These are phyloP conservation scores for Macrobrachium nipponense DNA, from an alignment of 1,140 invertebrate species.

Conservation along the genomic window DNA sequence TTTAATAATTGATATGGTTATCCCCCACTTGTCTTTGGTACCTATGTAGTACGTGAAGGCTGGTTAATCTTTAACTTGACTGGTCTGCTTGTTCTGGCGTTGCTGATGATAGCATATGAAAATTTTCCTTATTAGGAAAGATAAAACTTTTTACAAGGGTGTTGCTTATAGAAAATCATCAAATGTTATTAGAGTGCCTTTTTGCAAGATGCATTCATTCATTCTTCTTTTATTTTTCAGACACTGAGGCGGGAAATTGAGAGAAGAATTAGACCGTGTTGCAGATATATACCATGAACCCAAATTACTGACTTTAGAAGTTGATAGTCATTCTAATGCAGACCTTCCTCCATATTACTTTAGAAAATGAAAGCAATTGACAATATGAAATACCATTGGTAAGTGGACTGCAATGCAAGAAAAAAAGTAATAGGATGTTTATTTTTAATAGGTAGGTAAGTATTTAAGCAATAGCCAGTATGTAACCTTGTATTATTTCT, in stretches of 20 bases:
- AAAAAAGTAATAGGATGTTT: not conserved
- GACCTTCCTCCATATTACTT: slow-evolving; percentile 45
- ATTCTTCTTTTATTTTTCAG: slow-evolving; percentile 10
- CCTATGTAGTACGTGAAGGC: too few relatives aligned
- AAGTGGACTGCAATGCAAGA: not conserved
- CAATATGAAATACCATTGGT: slow-evolving; percentile 54
- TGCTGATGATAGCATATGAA: not conserved
- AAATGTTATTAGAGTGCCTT: not conserved
- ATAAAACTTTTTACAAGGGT: not conserved
- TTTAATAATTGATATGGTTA: too few relatives aligned
- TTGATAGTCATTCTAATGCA: slow-evolving; percentile 21
- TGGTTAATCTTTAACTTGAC: too few relatives aligned
- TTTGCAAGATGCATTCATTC: not conserved
- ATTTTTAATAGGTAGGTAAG: too few relatives aligned
- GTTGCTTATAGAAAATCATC: not conserved
- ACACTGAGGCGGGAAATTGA: slow-evolving; percentile 39
- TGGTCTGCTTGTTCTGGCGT: too few relatives aligned
- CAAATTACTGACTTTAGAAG: slow-evolving; percentile 34
- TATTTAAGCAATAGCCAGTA: not conserved
- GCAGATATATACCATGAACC: slow-evolving; percentile 53
- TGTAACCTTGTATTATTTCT: not conserved
- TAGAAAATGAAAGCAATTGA: slow-evolving; percentile 49
- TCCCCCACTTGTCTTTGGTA: too few relatives aligned
- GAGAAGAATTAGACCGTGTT: slow-evolving; percentile 29
- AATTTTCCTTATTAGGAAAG: not conserved